Base-by-base conservation (phyloP, 2,888 invertebrate genomes). In the Standfussiana lucernea region DNA sequence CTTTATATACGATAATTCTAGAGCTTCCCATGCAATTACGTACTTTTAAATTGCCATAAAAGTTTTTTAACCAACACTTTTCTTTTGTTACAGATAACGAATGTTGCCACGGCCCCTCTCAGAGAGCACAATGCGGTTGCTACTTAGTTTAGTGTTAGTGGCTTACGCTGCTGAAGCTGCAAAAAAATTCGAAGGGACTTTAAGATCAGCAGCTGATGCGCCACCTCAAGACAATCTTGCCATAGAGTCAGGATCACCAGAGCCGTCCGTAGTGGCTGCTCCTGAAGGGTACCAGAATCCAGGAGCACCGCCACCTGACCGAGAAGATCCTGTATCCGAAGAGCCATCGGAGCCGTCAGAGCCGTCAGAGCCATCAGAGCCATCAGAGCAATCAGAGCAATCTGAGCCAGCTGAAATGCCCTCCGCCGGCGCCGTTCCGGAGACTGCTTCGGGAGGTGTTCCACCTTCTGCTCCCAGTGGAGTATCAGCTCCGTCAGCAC, bases 391-490 rank as follows among this genome's bases (percentile, higher is more conserved):
- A 11, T 53, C 92, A 45, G 90, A 65, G 67, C 89, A 91, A 70
- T 89, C 89, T 0, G 90, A 89, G 47, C 40, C 75, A 66, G 73
- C 65, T 66, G 78, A 73, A 91, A 24, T 61, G 15, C 78, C 92
- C 47, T 92, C 92, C 13, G 89, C 94, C 24, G 93, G 93, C 32
- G 89, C 94, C 21, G 93, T 94, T 37, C 95, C 97, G 80, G 97
- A 97, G 86, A 95, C 97, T 32, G 95, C 97, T 18, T 93, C 95
- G 6, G 96, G 94, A 73, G 95, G 93, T 13, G 92, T 95, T n/a
- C 95, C 96, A 80, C 96, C 96, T 21, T 97, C 97, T 45, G 97
- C 96, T 61, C 97, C 96, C 11, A 96, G 96, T 84, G 95, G 96
- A 62, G 94, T 93, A 37, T 96, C 97, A 11, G 97, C 97, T 2